phyloP scores from a whole-genome alignment of 2,888 invertebrate genomes.

The Hetaerina titia region DNA sequence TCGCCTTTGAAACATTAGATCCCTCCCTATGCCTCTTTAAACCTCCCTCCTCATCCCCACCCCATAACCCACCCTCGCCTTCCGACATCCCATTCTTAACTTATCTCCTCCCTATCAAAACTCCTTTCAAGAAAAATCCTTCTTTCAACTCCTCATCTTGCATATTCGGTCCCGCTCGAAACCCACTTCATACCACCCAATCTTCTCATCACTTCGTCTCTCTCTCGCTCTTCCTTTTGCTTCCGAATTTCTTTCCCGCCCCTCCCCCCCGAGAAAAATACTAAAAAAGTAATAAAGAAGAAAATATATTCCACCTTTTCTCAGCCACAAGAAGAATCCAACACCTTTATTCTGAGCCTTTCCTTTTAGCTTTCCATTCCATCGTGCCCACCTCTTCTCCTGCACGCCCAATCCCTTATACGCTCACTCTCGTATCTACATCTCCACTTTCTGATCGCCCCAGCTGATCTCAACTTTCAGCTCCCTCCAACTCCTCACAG shows the following conservation, averaged over 20 bases:
- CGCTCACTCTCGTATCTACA: neutral
- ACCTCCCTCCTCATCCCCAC: neutral
- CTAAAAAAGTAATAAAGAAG: neutral
- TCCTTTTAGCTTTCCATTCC: neutral
- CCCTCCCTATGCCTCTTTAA: neutral
- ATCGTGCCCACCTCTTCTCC: neutral
- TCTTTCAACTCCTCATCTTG: neutral
- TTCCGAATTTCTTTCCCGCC: neutral
- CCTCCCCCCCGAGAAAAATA: neutral
- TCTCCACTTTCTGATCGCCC: neutral
- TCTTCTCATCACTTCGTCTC: neutral
- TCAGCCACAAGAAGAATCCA: slow-evolving; percentile 32
- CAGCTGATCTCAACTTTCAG: neutral
- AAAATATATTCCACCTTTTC: slow-evolving; percentile 3
- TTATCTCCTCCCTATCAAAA: neutral
- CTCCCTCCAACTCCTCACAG: neutral
- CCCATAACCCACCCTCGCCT: neutral
- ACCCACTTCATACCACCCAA: slow-evolving; percentile 4
- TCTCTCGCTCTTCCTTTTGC: neutral
- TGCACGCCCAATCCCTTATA: neutral
- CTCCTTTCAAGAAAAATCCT: neutral
- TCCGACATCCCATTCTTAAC: slow-evolving; percentile 33
- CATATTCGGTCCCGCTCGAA: neutral
- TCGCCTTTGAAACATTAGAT: slow-evolving; percentile 12
- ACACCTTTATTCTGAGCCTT: neutral